Conservation (phyloP, 2,888 invertebrate species). For the Troides helena region DNA sequence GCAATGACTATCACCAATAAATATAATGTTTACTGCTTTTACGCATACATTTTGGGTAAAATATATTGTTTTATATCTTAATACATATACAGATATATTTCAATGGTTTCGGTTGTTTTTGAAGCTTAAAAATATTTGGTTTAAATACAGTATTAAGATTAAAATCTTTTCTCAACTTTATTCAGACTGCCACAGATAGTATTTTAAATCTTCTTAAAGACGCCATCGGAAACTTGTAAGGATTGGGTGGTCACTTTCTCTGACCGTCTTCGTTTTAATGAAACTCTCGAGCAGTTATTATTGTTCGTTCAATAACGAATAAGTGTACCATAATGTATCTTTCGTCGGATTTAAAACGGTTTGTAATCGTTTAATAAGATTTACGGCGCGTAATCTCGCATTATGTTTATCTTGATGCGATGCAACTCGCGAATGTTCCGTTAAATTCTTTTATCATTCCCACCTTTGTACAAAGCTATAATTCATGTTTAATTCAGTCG, state of each 20-base stretch:
- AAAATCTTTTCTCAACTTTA: too few species aligned
- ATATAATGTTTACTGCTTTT: too few species aligned
- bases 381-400: slow-evolving; percentile 7
- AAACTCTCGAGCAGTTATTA: not conserved
- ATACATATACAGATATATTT: too few species aligned
- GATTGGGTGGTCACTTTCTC: not conserved
- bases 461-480: slow-evolving; percentile 5
- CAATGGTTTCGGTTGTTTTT: too few species aligned
- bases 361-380: slow-evolving; percentile 3
- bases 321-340: not conserved
- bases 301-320: not conserved
- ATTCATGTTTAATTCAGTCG: slow-evolving; percentile 18
- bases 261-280: not conserved
- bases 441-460: slow-evolving; percentile 2
- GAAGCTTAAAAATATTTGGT: too few species aligned
- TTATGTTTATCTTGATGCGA: not conserved
- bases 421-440: not conserved
- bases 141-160: too few species aligned
- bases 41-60: too few species aligned
- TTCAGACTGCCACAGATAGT: too few species aligned
- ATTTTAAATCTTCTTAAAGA: too few species aligned
- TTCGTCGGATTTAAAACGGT: not conserved
- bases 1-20: too few species aligned
- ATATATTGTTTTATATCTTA: too few species aligned
- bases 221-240: too few species aligned